These are phyloP conservation scores for Oncorhynchus tshawytscha DNA, from an alignment of 2,113 vertebrate species.

Conservation along the genomic window DNA sequence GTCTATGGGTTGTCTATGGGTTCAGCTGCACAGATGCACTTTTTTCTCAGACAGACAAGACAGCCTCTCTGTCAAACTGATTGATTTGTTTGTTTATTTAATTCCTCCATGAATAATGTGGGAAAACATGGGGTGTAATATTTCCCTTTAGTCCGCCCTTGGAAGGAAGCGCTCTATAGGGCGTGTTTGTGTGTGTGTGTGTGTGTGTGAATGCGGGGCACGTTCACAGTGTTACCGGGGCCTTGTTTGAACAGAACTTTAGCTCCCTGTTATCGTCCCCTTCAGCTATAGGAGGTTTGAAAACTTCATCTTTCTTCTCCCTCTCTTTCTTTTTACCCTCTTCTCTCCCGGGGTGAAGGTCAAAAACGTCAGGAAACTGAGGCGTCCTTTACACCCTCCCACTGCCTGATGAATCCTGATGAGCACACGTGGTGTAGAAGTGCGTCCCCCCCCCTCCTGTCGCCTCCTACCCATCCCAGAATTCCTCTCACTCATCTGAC, in stretches of 20 bases:
- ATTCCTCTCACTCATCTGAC: slow-evolving; percentile 57
- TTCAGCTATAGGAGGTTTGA: slow-evolving; percentile 58
- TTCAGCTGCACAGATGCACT: slow-evolving; percentile 34
- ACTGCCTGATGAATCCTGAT: background rate
- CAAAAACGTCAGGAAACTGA: background rate
- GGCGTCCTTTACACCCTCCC: background rate
- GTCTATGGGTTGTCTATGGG: background rate
- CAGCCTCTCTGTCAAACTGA: slow-evolving; percentile 39
- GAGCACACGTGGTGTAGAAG: slow-evolving; percentile 10
- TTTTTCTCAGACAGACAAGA: slow-evolving; percentile 20
- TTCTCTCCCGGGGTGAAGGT: background rate
- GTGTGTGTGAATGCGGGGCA: background rate
- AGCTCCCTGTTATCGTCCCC: slow-evolving; percentile 64
- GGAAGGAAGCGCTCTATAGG: slow-evolving; percentile 14
- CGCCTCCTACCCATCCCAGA: background rate
- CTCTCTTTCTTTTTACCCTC: background rate
- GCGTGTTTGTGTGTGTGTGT: background rate
- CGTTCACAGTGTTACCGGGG: slow-evolving; percentile 48
- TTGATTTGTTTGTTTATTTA: slow-evolving; percentile 53
- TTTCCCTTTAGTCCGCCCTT: slow-evolving; percentile 41
- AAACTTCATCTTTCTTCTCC: slow-evolving; percentile 43
- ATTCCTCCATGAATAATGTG: slow-evolving; percentile 48
- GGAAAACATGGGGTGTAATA: slow-evolving; percentile 45
- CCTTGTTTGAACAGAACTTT: slow-evolving; percentile 70
- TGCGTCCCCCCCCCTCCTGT: background rate